A percentile compares a stretch with the other conserved stretches of the same genome.
These are phyloP conservation scores for Corythaixoides concolor DNA, from an alignment of 2,113 vertebrate genomes.

Conservation along the genomic window DNA sequence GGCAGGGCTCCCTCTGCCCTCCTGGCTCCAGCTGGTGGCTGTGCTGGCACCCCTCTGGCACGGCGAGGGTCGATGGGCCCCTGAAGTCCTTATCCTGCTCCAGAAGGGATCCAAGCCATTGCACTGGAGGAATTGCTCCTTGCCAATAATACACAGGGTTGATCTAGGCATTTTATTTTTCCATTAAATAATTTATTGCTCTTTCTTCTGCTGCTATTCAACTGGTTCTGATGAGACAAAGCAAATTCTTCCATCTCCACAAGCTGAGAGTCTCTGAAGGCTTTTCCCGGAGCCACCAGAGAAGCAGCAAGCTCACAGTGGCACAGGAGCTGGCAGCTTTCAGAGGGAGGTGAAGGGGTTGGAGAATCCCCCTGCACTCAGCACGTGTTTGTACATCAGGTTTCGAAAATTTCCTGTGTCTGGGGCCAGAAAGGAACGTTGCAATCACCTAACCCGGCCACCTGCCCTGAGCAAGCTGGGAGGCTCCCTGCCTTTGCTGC, in stretches of 20 bases:
- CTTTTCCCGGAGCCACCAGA: neutral
- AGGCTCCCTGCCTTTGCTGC: neutral
- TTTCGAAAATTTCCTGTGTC: neutral
- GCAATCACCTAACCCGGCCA: neutral
- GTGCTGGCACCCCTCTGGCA: neutral
- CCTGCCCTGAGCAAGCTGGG: rapidly evolving
- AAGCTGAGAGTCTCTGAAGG: neutral
- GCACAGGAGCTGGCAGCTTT: neutral
- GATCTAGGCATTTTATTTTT: neutral
- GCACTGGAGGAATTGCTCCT: neutral
- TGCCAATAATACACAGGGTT: neutral
- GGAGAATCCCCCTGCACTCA: neutral
- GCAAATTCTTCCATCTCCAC: neutral
- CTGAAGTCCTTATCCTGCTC: neutral
- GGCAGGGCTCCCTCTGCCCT: neutral
- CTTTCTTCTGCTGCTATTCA: neutral
- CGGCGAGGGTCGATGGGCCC: rapidly evolving
- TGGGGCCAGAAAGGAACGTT: rapidly evolving
- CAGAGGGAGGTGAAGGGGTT: rapidly evolving
- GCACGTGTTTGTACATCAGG: rapidly evolving
- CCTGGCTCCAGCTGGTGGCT: neutral
- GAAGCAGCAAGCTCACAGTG: neutral
- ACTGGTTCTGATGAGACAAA: neutral
- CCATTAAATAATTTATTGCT: neutral
- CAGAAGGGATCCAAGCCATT: neutral